phyloP scores from a whole-genome alignment of 1,140 invertebrate genomes.

The Frieseomelitta varia region DNA sequence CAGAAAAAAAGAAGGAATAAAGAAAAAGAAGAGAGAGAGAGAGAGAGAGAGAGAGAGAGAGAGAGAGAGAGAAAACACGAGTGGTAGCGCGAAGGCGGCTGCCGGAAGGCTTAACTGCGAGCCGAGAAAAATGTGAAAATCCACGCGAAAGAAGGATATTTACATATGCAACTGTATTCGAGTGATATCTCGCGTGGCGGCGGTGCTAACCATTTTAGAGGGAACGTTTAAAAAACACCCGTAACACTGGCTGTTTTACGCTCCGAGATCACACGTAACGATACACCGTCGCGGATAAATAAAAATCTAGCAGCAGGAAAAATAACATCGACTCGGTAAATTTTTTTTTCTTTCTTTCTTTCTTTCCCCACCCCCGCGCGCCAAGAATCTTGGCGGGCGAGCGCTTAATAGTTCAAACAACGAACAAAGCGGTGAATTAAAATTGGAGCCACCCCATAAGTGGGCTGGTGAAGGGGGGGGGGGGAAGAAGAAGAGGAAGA shows the following conservation, averaged over 20 bases:
- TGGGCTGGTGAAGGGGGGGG: conserved; percentile 10
- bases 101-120: conserved; percentile 1
- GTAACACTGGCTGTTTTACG: neutral
- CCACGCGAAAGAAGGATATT: conserved; percentile 14
- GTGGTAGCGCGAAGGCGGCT: neutral
- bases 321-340: neutral
- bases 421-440: conserved; percentile 40
- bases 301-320: neutral
- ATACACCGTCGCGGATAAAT: neutral
- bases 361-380: too few relatives aligned
- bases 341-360: neutral
- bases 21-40: too few relatives aligned
- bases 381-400: neutral
- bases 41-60: too few relatives aligned
- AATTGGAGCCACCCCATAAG: conserved; percentile 35
- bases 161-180: conserved; percentile 2
- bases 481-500: neutral
- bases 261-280: neutral
- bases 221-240: neutral
- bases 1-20: too few relatives aligned
- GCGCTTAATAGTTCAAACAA: conserved; percentile 24
- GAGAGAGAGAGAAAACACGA: neutral
- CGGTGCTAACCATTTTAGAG: neutral
- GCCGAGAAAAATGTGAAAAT: neutral
- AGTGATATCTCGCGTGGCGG: conserved; percentile 6